phyloP scores from a whole-genome alignment of 2,888 invertebrate species.

The Hedya salicella region DNA sequence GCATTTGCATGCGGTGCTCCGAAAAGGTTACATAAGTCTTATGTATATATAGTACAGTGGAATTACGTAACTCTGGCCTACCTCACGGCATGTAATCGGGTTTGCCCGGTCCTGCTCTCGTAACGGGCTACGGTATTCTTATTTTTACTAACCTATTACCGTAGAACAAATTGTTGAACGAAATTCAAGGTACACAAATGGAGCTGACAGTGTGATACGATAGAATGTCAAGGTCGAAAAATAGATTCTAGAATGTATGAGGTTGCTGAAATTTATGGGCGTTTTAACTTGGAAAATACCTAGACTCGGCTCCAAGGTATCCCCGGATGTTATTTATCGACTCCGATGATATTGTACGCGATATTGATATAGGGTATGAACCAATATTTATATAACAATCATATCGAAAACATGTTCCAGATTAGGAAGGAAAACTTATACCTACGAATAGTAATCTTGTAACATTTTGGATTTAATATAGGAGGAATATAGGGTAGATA shows the following conservation, averaged over 20 bases:
- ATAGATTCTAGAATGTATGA: constrained; percentile 19
- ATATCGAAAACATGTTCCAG: constrained; percentile 12
- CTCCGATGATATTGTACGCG: constrained; percentile 15
- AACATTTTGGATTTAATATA: background rate
- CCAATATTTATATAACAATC: constrained; percentile 13
- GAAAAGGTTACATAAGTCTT: constrained; percentile 37
- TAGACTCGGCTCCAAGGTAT: background rate
- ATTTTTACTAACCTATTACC: constrained; percentile 37
- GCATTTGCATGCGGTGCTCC: constrained; percentile 33
- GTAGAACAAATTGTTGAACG: constrained; percentile 34
- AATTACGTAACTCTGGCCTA: constrained; percentile 50
- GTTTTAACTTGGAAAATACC: constrained; percentile 31
- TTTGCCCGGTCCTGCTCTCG: constrained; percentile 19
- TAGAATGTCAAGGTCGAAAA: constrained; percentile 36
- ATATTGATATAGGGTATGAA: constrained; percentile 13
- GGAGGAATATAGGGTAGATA: too few species aligned
- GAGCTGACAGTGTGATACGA: constrained; percentile 26
- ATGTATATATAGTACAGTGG: constrained; percentile 17
- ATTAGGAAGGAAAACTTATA: constrained; percentile 1
- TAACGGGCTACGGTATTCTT: constrained; percentile 22
- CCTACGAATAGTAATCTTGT: background rate
- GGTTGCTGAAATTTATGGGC: constrained; percentile 18
- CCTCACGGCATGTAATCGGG: constrained; percentile 47
- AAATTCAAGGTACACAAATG: constrained; percentile 27
- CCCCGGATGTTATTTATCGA: constrained; percentile 18